These are phyloP conservation scores for Meloe dianella DNA, from an alignment of 2,888 invertebrate genomes.

Conservation along the genomic window DNA sequence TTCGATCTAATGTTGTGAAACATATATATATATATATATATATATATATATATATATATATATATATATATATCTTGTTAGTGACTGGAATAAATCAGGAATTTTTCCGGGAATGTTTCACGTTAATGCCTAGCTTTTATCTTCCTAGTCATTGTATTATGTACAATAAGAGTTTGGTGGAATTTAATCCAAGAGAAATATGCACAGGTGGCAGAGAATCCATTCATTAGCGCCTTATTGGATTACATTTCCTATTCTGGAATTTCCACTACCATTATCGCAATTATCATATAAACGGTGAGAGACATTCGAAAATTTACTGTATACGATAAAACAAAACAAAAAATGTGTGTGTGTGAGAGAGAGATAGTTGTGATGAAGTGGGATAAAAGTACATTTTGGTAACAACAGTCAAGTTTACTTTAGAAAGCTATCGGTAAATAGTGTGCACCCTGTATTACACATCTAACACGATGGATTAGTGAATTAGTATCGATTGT, in stretches of 20 bases:
- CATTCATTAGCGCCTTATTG: slow-evolving; percentile 12
- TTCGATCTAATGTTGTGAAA: neutral
- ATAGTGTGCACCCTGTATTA: slow-evolving; percentile 31
- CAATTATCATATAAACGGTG: neutral
- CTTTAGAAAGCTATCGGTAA: slow-evolving; percentile 24
- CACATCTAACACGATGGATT: slow-evolving; percentile 38
- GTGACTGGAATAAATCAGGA: neutral
- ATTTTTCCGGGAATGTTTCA: neutral
- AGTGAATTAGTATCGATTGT: slow-evolving; percentile 55
- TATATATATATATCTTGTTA: neutral
- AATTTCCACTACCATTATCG: slow-evolving; percentile 1
- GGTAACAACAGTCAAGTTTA: slow-evolving; percentile 24
- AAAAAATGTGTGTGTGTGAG: neutral
- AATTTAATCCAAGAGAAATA: slow-evolving; percentile 9
- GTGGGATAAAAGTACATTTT: neutral
- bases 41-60: too few relatives aligned
- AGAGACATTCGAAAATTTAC: neutral
- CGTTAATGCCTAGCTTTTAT: neutral
- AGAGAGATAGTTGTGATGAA: neutral
- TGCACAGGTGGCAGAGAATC: slow-evolving; percentile 9
- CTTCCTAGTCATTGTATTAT: neutral
- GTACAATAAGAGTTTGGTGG: neutral
- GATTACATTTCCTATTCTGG: neutral
- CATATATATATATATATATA: too few relatives aligned
- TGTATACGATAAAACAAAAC: neutral